These are phyloP conservation scores for Siderastrea siderea DNA, from an alignment of 92 coral and sea anemone species.

Conservation along the genomic window DNA sequence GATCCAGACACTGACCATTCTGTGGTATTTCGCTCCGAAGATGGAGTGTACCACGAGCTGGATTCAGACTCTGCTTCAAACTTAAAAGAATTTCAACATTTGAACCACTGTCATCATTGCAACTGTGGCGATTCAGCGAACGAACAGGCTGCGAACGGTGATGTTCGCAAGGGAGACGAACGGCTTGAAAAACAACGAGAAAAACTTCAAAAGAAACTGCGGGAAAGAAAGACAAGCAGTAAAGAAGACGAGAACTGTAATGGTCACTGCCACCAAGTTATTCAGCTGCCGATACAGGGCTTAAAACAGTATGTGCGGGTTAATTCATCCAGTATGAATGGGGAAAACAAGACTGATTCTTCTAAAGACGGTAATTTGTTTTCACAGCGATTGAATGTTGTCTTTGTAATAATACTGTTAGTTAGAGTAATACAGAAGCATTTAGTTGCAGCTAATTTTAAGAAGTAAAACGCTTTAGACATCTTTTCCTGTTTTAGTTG, in stretches of 20 bases:
- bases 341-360: conserved; percentile 34
- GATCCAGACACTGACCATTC: conserved; percentile 90
- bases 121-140: conserved; percentile 54
- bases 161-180: conserved; percentile 79
- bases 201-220: conserved; percentile 92
- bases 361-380: conserved; percentile 50
- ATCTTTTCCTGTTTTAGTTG: background rate
- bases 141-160: conserved; percentile 58
- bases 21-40: conserved; percentile 77
- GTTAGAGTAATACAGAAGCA: conserved; percentile 1
- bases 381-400: background rate
- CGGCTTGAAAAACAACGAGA: conserved; percentile 85
- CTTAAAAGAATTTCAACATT: conserved; percentile 69
- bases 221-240: conserved; percentile 85
- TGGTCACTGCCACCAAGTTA: conserved; percentile 88
- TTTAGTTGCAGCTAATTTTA: background rate
- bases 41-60: conserved; percentile 77
- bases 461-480: background rate
- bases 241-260: conserved; percentile 82
- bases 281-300: conserved; percentile 89
- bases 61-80: conserved; percentile 68
- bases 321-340: conserved; percentile 37
- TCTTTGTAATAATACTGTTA: conserved; percentile 3
- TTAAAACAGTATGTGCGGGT: conserved; percentile 54
- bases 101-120: conserved; percentile 72